Evolutionary conservation across 2,888 invertebrate genomes (phyloP).

Genomic region (Chorisops tibialis): DNA sequence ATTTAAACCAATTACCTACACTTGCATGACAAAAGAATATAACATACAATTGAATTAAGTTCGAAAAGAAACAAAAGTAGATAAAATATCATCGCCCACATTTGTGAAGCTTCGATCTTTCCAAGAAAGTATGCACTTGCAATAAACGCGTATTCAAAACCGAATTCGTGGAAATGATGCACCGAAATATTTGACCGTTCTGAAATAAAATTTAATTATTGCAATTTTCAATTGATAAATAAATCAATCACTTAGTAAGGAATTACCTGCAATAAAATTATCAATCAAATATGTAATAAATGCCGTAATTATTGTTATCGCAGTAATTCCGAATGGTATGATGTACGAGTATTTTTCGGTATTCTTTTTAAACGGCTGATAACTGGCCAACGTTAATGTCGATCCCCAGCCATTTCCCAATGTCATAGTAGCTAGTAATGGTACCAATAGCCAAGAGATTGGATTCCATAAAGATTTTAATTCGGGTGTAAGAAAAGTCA

Average conservation of each 20-base stretch:
- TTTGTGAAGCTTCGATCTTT: slow-evolving; percentile 66
- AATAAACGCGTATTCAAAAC: slow-evolving; percentile 53
- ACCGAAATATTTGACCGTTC: background rate
- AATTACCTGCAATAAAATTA: background rate
- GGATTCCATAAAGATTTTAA: background rate
- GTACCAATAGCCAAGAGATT: background rate
- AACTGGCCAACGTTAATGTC: slow-evolving; percentile 77
- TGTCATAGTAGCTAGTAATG: slow-evolving; percentile 58
- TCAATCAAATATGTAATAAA: background rate
- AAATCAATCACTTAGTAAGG: too few species aligned
- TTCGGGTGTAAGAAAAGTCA: background rate
- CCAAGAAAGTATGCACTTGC: slow-evolving; percentile 69
- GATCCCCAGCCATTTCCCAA: slow-evolving; percentile 84
- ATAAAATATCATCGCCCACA: slow-evolving; percentile 75
- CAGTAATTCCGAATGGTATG: background rate
- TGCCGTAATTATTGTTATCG: background rate
- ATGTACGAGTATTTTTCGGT: slow-evolving; percentile 53
- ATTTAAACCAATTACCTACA: too few species aligned
- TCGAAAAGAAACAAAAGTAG: slow-evolving; percentile 70
- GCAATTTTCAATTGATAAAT: background rate
- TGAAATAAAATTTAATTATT: background rate
- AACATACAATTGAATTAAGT: slow-evolving; percentile 39
- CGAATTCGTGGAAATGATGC: background rate
- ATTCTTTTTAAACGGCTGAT: slow-evolving; percentile 70
- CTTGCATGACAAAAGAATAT: background rate